A percentile compares a stretch with the other conserved stretches of the same genome.
Conservation (phyloP, 2,888 invertebrate genomes). For the Liopterus haemorrhoidalis region DNA sequence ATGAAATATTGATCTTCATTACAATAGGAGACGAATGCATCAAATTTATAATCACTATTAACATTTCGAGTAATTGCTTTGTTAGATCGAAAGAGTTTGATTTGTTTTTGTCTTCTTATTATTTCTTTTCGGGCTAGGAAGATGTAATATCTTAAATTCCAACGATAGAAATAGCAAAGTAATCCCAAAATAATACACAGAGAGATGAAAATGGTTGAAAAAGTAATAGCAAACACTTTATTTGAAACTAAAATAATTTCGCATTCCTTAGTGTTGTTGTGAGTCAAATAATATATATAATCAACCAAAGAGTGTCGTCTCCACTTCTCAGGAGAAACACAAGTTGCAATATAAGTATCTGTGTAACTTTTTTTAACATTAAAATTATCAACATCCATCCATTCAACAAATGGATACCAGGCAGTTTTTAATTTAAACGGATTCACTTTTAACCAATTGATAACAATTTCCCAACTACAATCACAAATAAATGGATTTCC, state of each 20-base stretch:
- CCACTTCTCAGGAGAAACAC: constrained; percentile 12
- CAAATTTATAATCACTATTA: constrained; percentile 47
- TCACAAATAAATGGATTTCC: constrained; percentile 54
- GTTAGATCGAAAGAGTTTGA: constrained; percentile 31
- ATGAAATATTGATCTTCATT: no score
- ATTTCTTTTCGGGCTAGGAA: constrained; percentile 52
- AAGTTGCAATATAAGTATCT: constrained; percentile 9
- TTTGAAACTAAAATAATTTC: neutral
- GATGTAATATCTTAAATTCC: constrained; percentile 51
- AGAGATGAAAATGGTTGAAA: neutral
- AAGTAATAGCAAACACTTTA: neutral
- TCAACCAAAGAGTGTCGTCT: constrained; percentile 5
- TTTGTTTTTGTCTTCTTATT: constrained; percentile 34
- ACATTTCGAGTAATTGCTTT: constrained; percentile 29
- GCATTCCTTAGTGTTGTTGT: constrained; percentile 2
- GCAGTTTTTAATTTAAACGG: constrained; percentile 16
- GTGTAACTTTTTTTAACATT: neutral
- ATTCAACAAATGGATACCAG: constrained; percentile 6
- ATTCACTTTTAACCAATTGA: constrained; percentile 43
- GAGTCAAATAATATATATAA: neutral
- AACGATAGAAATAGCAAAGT: constrained; percentile 40
- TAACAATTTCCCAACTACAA: constrained; percentile 49
- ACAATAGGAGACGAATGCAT: constrained; percentile 58
- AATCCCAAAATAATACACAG: neutral
- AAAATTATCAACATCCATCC: constrained; percentile 4